Base-by-base conservation (phyloP, 2,888 invertebrate species). In the Campoletis raptor region DNA sequence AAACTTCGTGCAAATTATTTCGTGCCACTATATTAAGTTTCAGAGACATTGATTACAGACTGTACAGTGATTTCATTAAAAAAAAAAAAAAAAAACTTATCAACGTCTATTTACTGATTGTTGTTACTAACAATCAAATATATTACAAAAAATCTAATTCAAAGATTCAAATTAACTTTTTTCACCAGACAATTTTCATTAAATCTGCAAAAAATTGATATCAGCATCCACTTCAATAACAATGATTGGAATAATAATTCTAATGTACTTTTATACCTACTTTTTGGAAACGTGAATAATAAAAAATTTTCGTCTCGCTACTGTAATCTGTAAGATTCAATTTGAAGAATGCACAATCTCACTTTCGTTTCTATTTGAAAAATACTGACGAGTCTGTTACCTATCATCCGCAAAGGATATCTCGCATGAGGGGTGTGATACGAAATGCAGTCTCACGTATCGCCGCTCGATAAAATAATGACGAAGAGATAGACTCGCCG, bases 391-490 rank as follows among this genome's bases (percentile, higher is more conserved):
- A 45, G 18, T 42, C 66, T 24, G 15, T 61, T 82, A 40, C 21
- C 42, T 42, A 66, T 76, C 42, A 66, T 76, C 45, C 42, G 57
- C 15, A 67, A 70, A 24, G 42, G 42, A 78, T 64, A 67, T 57
- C 9, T 67, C 12, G 24, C 21, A 3, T n/a, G n/a, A 30, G 21
- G 73, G 24, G 40, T 42, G 42, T 18, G 74, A 57, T 21, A 42
- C 15, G n/a, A 61, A 54, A 73, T 54, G 74, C 57, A 74, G 36
- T 72, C 78, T 64, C 81, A 78, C 85, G 85, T 85, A 85, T 81
- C 67, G 78, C 70, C 77, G 74, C 82, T 86, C 84, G 82, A 89
- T 88, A 84, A 85, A 88, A 88, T 89, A 89, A 89, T 87, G 86
- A 87, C 79, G 70, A 85, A 72, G 72, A 15, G 83, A 80, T 69